phyloP scores from a whole-genome alignment of 2,113 vertebrate species.

The Microtus ochrogaster region DNA sequence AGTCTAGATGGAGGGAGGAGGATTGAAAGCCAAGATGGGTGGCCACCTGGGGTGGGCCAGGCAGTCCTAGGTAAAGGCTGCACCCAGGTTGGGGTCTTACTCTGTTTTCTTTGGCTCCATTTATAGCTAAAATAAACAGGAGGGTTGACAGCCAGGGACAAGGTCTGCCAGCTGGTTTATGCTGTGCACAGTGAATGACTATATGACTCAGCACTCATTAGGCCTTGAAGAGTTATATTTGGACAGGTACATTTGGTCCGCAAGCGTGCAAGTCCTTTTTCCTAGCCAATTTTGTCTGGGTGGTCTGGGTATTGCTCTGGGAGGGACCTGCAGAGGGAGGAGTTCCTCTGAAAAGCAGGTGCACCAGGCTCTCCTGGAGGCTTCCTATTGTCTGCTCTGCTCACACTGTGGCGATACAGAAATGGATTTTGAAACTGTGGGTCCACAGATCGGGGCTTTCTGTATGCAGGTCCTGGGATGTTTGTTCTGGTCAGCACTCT shows the following conservation, averaged over 20 bases:
- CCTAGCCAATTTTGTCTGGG: not conserved
- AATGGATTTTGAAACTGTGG: not conserved
- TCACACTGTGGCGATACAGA: rapidly evolving
- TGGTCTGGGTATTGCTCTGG: not conserved
- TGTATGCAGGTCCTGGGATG: rapidly evolving
- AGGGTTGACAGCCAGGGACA: not conserved
- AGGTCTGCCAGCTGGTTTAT: too few relatives aligned
- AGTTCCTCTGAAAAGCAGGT: not conserved
- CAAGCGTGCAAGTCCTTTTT: not conserved
- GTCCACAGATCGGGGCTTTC: not conserved
- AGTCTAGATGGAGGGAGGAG: rapidly evolving
- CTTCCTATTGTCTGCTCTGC: not conserved
- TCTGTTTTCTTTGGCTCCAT: not conserved
- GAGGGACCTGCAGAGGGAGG: too few relatives aligned
- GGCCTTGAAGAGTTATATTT: not conserved
- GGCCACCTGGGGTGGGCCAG: not conserved
- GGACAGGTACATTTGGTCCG: not conserved
- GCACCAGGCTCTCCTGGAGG: rapidly evolving
- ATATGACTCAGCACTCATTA: rapidly evolving
- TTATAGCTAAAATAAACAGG: not conserved
- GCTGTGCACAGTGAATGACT: not conserved
- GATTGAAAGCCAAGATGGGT: too few relatives aligned
- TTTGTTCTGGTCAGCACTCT: not conserved
- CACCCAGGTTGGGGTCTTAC: rapidly evolving
- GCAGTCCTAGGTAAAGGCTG: not conserved